These are phyloP conservation scores for Gopherus evgoodei DNA, from an alignment of 2,113 vertebrate species.

Conservation along the genomic window DNA sequence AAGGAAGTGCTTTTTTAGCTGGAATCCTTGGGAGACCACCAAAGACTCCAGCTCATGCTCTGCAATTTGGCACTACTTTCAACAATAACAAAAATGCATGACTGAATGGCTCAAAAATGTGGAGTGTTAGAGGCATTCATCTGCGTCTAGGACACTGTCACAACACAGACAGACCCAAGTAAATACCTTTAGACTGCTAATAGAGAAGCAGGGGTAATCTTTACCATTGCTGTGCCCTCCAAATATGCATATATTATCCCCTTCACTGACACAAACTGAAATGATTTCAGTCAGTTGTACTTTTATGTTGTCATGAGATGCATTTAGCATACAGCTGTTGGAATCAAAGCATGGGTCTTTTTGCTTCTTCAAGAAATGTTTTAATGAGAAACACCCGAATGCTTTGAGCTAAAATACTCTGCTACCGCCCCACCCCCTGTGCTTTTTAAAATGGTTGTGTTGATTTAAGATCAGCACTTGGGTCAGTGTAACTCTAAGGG, in stretches of 20 bases:
- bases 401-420: constrained; percentile 44
- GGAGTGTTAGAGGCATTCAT: constrained; percentile 84
- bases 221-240: constrained; percentile 69
- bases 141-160: constrained; percentile 82
- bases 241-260: constrained; percentile 61
- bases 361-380: constrained; percentile 64
- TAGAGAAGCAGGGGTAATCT: constrained; percentile 73
- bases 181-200: constrained; percentile 79
- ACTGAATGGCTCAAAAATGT: constrained; percentile 88
- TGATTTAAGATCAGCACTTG: constrained; percentile 6
- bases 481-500: background rate
- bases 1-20: constrained; percentile 89
- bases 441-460: constrained; percentile 5
- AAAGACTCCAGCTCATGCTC: constrained; percentile 86
- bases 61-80: constrained; percentile 84
- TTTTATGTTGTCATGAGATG: constrained; percentile 51
- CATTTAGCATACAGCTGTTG: constrained; percentile 58
- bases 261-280: constrained; percentile 46
- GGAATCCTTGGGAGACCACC: constrained; percentile 94
- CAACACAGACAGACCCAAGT: constrained; percentile 84
- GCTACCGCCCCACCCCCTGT: background rate
- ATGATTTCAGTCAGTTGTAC: constrained; percentile 53
- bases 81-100: constrained; percentile 91
- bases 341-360: constrained; percentile 44
- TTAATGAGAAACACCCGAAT: constrained; percentile 65